Evolutionary conservation across 2,888 invertebrate genomes (phyloP).

Genomic region (Drosophila diplacantha): DNA sequence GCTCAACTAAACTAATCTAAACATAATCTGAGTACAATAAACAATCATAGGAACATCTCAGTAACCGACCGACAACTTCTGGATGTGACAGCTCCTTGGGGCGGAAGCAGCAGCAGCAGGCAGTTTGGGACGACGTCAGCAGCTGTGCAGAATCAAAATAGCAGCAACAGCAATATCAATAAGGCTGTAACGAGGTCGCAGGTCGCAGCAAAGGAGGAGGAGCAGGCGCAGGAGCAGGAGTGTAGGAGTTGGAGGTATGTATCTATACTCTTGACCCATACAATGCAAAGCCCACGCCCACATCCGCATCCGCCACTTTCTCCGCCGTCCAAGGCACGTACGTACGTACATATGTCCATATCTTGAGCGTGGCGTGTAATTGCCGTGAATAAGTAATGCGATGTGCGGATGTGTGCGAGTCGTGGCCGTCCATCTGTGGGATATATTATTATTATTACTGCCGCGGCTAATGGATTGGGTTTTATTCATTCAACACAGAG

Average conservation of each 20-base stretch:
- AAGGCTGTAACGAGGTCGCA: constrained; percentile 25
- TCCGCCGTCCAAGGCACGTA: constrained; percentile 6
- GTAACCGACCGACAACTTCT: background rate
- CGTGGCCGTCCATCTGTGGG: constrained; percentile 28
- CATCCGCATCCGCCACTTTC: constrained; percentile 6
- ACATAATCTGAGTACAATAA: constrained; percentile 4
- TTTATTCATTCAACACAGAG: background rate
- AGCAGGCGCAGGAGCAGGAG: constrained; percentile 21
- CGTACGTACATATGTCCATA: constrained; percentile 18
- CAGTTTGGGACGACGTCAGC: constrained; percentile 18
- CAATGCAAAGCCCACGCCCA: constrained; percentile 7
- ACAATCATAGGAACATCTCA: background rate
- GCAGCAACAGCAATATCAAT: constrained; percentile 3
- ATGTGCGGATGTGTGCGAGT: constrained; percentile 20
- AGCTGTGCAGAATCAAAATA: constrained; percentile 34
- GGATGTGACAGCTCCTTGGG: constrained; percentile 13
- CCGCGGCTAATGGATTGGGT: constrained; percentile 17
- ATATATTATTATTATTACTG: constrained; percentile 1
- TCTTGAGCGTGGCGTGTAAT: constrained; percentile 30
- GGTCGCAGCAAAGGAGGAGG: constrained; percentile 10
- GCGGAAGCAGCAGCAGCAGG: constrained; percentile 5
- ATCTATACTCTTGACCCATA: constrained; percentile 16
- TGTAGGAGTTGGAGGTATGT: constrained; percentile 30
- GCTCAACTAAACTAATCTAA: constrained; percentile 3
- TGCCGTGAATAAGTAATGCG: constrained; percentile 26